These are phyloP conservation scores for Palythoa grandiflora DNA, from an alignment of 92 coral and sea anemone genomes.

Conservation along the genomic window DNA sequence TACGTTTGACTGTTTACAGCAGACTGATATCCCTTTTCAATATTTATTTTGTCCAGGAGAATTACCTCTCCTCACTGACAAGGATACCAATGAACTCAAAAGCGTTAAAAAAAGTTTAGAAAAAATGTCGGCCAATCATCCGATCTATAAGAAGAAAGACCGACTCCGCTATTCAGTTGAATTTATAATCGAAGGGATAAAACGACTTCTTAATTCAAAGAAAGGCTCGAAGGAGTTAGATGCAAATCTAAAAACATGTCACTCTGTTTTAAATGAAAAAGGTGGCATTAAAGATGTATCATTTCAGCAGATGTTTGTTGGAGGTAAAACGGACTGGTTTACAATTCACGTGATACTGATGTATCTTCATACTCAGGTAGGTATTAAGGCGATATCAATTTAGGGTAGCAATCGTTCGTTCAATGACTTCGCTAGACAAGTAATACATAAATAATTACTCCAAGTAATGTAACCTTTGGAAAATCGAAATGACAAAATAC, in stretches of 20 bases:
- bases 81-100: neutral
- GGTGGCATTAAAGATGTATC: neutral
- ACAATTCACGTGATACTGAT: neutral
- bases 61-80: neutral
- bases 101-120: slow-evolving; percentile 14
- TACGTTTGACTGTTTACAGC: slow-evolving; percentile 25
- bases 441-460: no score
- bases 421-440: no score
- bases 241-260: neutral
- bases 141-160: slow-evolving; percentile 19
- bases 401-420: no score
- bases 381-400: no score
- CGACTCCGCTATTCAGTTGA: slow-evolving; percentile 17
- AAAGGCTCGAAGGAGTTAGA: neutral
- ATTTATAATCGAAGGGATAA: slow-evolving; percentile 27
- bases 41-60: neutral
- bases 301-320: neutral
- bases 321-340: slow-evolving; percentile 2
- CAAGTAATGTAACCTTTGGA: no score
- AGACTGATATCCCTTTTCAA: slow-evolving; percentile 25
- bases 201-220: slow-evolving; percentile 5
- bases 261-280: neutral
- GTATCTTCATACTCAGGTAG: slow-evolving; percentile 5
- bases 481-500: no score
- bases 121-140: neutral